Evolutionary conservation across 2,113 vertebrate species (phyloP), one percentile per base, ranked within the genome.

Genomic region (Thamnaconus septentrionalis): DNA sequence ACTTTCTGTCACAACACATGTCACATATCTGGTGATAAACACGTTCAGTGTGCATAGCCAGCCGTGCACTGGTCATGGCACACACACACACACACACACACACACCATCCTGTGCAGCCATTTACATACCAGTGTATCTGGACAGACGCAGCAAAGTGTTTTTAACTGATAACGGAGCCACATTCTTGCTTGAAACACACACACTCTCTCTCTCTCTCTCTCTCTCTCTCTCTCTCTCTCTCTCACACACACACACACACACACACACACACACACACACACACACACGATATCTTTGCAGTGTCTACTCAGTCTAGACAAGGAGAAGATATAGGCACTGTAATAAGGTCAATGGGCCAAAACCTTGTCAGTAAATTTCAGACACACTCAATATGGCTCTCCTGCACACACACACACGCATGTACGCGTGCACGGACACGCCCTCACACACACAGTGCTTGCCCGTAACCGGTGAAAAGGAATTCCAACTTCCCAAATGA

Each of bases 41-140:
- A 41, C 50, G 8, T 53, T 55, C 10, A 42, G 18, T 31, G 18
- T 31, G 18, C 18, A 31, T 31, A 31, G 18, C 18, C 18, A 31
- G 18, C 18, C 18, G 18, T 31, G 18, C 18, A 31, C 18, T 31
- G 18, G 18, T 31, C 18, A 31, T 31, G 18, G 18, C 18, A 31
- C 18, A 31, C 18, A 31, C 18, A 62, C 56, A 18, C 40, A 6
- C 55, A 41, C 67, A 61, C 63, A 58, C 76, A 69, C 77, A 73
- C 78, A 73, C 74, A 50, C 64, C 51, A 8, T 12, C 61, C 12
- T 53, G 61, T 48, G 77, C 41, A 12, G 31, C 81, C 85, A 85
- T 87, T 85, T 87, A 80, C 78, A 80, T 87, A 69, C 83, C 83
- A 68, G 80, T 1, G 80, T 61, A 12, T 59, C 41, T 60, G 59